Conservation (phyloP, 2,888 invertebrate species). For the Acanthopleura granulata region DNA sequence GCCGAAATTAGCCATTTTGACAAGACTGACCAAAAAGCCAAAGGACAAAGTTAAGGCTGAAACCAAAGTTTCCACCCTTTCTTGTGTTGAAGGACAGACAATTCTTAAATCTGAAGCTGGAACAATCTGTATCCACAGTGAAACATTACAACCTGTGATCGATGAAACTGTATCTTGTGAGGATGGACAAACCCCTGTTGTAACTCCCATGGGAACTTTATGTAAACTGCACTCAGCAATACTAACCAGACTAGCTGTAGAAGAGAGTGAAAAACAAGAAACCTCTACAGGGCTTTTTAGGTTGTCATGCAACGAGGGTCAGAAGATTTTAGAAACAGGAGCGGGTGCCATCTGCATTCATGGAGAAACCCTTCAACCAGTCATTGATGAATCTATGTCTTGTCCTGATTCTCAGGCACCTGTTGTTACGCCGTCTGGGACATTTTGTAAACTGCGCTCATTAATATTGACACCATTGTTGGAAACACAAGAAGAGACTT, state of each 20-base stretch:
- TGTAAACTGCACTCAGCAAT: neutral
- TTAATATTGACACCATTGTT: neutral
- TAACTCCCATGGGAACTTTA: neutral
- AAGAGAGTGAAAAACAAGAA: neutral
- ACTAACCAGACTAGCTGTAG: neutral
- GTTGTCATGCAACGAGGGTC: neutral
- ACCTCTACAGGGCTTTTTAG: neutral
- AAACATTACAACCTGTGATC: constrained; percentile 9
- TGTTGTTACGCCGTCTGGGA: constrained; percentile 11
- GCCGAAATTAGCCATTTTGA: neutral
- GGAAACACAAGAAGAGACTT: neutral
- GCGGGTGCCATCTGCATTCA: neutral
- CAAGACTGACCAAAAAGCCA: neutral
- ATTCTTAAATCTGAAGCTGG: neutral
- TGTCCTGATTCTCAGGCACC: constrained; percentile 10
- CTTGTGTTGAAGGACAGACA: neutral
- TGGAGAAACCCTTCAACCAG: neutral
- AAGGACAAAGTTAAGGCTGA: neutral
- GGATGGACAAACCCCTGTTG: neutral
- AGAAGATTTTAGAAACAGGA: neutral
- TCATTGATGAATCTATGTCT: neutral
- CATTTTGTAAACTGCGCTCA: neutral
- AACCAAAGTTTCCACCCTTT: neutral
- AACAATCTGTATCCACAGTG: neutral
- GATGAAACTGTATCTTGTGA: constrained; percentile 6